Evolutionary conservation across 1,140 invertebrate species (phyloP), one percentile per base, ranked within the genome.

Genomic region (Ceratosolen fusciceps): DNA sequence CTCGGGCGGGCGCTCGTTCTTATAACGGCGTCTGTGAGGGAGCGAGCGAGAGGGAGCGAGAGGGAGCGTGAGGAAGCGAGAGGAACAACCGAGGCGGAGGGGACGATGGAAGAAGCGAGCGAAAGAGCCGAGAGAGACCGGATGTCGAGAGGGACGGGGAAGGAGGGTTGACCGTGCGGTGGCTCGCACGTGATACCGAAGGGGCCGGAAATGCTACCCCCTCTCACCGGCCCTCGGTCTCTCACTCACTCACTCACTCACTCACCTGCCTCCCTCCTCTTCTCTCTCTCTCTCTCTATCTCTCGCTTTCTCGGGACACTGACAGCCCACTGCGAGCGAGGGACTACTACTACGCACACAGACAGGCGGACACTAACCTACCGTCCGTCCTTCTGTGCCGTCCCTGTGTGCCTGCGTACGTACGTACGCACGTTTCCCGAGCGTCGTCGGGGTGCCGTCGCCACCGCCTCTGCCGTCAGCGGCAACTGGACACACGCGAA

Each of bases 181-280:
- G 73, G 75, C 88, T 88, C 87, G 88, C 88, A 90, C 89, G 89
- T 89, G 88, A 90, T 89, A 89, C 87, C 86, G 85, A 89, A 85
- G 82, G 83, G 88, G 89, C 88, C 89, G 88, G 89, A 90, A 89
- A 85, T 80, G 82, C 83, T 86, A 85, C 86, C 83, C 86, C 87
- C 84, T 85, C 81, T 52, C n/a, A 39, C n/a, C 84, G 76, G 12
- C 84, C 85, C 85, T 84, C 78, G 81, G 81, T 81, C 83, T 77
- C 80, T 80, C 79, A 82, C 78, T 67, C 81, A 82, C 82, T 81
- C 58, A 26, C 49, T n/a, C 34, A 62, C 74, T 68, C 37, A 68
- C 49, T 14, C 54, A 37, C 16, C 19, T 16, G 5, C 37, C 47
- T 47, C 58, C 3, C 34, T 74, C 74, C 39, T 43, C 70, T 67